These are phyloP conservation scores for Aphodius granarius DNA, from an alignment of 2,888 invertebrate genomes.

Conservation along the genomic window DNA sequence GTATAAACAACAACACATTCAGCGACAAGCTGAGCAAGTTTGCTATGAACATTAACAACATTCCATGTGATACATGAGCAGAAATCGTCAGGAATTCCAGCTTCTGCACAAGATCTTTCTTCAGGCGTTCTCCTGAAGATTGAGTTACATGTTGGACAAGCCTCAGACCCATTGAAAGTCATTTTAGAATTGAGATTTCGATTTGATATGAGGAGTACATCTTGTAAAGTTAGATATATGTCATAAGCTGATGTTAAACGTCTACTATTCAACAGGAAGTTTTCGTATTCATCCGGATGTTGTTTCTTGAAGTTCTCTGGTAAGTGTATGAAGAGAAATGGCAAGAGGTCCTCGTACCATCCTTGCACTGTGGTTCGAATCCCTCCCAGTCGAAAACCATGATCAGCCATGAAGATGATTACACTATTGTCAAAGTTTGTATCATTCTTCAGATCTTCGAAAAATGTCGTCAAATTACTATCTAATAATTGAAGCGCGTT, in stretches of 20 bases:
- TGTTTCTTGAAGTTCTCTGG: conserved; percentile 64
- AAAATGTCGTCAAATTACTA: conserved; percentile 60
- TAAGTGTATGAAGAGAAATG: conserved; percentile 70
- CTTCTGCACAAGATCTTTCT: conserved; percentile 66
- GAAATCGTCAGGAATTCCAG: conserved; percentile 72
- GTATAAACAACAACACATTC: conserved; percentile 49
- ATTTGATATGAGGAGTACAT: conserved; percentile 61
- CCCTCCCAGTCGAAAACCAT: conserved; percentile 76
- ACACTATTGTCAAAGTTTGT: conserved; percentile 67
- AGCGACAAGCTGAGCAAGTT: conserved; percentile 48
- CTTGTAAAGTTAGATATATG: conserved; percentile 71
- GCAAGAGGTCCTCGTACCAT: conserved; percentile 78
- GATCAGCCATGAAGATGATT: conserved; percentile 76
- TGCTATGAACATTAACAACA: conserved; percentile 54
- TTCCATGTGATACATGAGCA: conserved; percentile 68
- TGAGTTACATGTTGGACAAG: conserved; percentile 67
- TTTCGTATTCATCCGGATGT: conserved; percentile 59
- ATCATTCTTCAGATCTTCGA: conserved; percentile 59
- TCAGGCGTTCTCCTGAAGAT: conserved; percentile 61
- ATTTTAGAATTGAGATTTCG: too few species aligned
- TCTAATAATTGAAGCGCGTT: conserved; percentile 72
- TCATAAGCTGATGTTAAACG: conserved; percentile 77
- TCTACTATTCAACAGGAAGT: conserved; percentile 64
- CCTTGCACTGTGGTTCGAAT: conserved; percentile 69
- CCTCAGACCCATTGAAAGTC: conserved; percentile 47